phyloP scores from a whole-genome alignment of 1,140 invertebrate genomes.

The Conus ventricosus region DNA sequence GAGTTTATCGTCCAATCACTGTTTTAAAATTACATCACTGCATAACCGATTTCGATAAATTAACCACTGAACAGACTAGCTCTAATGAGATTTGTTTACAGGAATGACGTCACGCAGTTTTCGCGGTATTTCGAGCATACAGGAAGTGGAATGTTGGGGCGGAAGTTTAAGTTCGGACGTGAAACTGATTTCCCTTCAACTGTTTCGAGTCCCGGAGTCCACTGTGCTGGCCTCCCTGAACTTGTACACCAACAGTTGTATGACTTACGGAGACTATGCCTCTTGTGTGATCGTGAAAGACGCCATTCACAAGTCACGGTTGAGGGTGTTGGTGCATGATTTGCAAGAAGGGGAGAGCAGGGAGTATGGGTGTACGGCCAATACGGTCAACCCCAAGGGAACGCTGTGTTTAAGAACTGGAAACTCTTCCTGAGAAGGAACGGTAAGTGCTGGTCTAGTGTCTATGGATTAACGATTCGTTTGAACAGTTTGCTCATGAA shows the following conservation, averaged over 20 bases:
- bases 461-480: neutral
- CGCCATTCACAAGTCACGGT: neutral
- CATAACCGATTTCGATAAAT: no score
- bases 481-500: no score
- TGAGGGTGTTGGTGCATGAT: conserved; percentile 22
- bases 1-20: no score
- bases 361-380: conserved; percentile 19
- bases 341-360: conserved; percentile 10
- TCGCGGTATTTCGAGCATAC: conserved; percentile 28
- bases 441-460: neutral
- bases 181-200: conserved; percentile 14
- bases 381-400: neutral
- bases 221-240: conserved; percentile 10
- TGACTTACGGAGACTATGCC: conserved; percentile 20
- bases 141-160: conserved; percentile 38
- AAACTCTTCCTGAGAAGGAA: neutral
- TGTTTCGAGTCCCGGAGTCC: conserved; percentile 9
- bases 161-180: conserved; percentile 15
- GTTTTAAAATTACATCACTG: no score
- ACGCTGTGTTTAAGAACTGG: neutral
- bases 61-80: no score
- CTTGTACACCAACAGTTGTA: neutral
- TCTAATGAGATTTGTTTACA: neutral
- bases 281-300: conserved; percentile 1
- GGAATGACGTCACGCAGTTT: conserved; percentile 7